Conservation (phyloP, 2,113 vertebrate genomes). For the human region GRCh38 chr21:39870001-39870500, state of each 20-base stretch:
- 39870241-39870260: slow-evolving; percentile 7
- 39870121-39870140: accelerated
- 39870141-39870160: neutral
- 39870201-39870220: neutral
- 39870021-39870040: too few relatives aligned
- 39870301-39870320: slow-evolving; percentile 26
- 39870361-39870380: neutral
- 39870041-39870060: neutral
- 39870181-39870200: neutral
- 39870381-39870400: neutral
- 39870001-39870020: neutral
- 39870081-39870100: accelerated
- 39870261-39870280: slow-evolving; percentile 57
- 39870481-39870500: accelerated
- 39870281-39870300: slow-evolving; percentile 48
- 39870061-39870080: accelerated
- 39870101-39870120: neutral
- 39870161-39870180: neutral
- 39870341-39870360: slow-evolving; percentile 15
- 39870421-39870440: neutral
- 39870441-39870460: neutral
- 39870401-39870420: neutral
- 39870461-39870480: neutral
- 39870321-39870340: slow-evolving; percentile 54
- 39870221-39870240: slow-evolving; percentile 53